Conservation (phyloP, 2,888 invertebrate genomes). For the Steinernema hermaphroditum region DNA sequence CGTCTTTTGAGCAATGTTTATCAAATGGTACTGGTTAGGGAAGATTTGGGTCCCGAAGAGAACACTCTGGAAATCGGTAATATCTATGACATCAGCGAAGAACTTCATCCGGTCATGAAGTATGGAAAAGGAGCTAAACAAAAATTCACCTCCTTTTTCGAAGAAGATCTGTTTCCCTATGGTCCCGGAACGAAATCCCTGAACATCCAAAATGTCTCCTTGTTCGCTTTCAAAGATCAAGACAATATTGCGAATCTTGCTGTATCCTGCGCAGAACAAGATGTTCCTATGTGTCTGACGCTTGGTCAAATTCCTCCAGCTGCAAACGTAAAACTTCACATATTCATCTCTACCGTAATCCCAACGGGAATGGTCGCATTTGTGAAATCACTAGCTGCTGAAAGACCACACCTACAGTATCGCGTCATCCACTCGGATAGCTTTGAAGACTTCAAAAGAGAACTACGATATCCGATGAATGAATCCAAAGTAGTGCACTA, state of each 20-base stretch:
- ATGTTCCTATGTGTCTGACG: not conserved
- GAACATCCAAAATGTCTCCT: not conserved
- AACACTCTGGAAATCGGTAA: not conserved
- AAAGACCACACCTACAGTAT: slow-evolving; percentile 23
- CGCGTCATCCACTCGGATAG: slow-evolving; percentile 42
- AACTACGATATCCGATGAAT: slow-evolving; percentile 33
- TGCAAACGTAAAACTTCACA: not conserved
- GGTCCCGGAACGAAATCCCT: not conserved
- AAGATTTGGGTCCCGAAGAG: not conserved
- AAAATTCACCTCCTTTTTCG: too few species aligned
- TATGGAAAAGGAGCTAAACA: too few species aligned
- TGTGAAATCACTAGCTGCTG: slow-evolving; percentile 45
- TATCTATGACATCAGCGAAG: too few species aligned
- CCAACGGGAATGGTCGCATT: slow-evolving; percentile 44
- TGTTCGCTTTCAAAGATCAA: not conserved
- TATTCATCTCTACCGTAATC: not conserved
- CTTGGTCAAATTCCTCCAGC: not conserved
- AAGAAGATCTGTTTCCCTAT: too few species aligned
- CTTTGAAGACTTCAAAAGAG: slow-evolving; percentile 37
- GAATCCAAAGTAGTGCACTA: slow-evolving; percentile 45
- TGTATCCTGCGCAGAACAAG: not conserved
- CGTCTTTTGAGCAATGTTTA: not conserved
- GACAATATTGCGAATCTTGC: not conserved
- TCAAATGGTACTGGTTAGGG: not conserved
- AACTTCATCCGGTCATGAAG: too few species aligned